Conservation (phyloP, 2,888 invertebrate genomes). For the Mystacides longicornis region DNA sequence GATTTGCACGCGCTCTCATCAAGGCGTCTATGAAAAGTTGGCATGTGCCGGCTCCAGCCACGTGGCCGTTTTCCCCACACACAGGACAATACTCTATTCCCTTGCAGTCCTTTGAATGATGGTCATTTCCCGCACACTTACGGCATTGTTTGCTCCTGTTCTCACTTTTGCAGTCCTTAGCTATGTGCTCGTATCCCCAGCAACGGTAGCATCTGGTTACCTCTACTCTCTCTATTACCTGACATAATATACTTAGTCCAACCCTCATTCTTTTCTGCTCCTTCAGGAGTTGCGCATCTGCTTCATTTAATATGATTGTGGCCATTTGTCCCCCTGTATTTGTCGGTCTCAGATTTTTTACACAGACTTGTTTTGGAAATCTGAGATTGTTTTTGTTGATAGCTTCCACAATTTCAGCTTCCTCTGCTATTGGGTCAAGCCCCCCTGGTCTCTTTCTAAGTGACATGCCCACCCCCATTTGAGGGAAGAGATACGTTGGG, state of each 20-base stretch:
- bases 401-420: neutral
- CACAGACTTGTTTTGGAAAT: neutral
- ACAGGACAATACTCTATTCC: neutral
- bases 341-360: conserved; percentile 1
- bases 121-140: neutral
- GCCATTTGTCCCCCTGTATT: neutral
- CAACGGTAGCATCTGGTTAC: too few relatives aligned
- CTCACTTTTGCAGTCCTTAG: too few relatives aligned
- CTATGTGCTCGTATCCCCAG: too few relatives aligned
- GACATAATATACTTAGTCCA: too few relatives aligned
- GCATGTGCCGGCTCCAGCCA: neutral
- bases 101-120: neutral
- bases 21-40: neutral
- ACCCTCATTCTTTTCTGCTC: too few relatives aligned
- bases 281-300: too few relatives aligned
- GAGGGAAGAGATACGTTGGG: too few relatives aligned
- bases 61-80: neutral
- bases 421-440: neutral
- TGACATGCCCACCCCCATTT: too few relatives aligned
- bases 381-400: neutral
- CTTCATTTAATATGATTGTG: neutral
- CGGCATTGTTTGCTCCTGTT: neutral
- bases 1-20: too few relatives aligned
- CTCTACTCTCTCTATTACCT: too few relatives aligned
- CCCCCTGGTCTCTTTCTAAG: too few relatives aligned